Conservation (phyloP, 2,113 vertebrate genomes). For the Colistium nudipinnis region DNA sequence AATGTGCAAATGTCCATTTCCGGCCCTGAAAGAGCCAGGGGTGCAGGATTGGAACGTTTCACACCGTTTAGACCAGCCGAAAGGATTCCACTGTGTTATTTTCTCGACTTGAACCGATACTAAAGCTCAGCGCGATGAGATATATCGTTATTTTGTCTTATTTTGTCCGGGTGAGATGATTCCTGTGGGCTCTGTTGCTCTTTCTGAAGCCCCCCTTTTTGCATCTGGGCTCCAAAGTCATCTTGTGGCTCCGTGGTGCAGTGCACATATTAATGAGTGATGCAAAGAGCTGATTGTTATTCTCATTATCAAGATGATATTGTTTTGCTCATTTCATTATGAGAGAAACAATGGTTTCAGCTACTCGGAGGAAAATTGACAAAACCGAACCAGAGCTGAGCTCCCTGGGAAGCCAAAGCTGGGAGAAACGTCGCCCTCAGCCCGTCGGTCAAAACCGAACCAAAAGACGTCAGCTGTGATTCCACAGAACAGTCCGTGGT, state of each 20-base stretch:
- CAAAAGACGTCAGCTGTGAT: constrained; percentile 18
- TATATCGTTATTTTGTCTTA: neutral
- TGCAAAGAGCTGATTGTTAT: too few species aligned
- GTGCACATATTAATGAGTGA: too few species aligned
- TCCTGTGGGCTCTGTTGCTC: neutral
- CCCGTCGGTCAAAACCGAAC: constrained; percentile 15
- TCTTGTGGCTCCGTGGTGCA: too few species aligned
- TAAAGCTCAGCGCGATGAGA: neutral
- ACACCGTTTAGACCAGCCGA: constrained; percentile 1
- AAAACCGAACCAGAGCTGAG: neutral
- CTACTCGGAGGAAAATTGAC: neutral
- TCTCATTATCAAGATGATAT: too few species aligned
- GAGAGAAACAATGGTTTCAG: neutral
- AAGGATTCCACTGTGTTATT: neutral
- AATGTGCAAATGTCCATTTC: neutral
- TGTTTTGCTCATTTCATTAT: neutral
- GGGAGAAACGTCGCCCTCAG: neutral
- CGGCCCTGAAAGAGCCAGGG: neutral
- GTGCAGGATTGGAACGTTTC: neutral
- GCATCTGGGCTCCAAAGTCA: too few species aligned
- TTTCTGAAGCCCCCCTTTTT: too few species aligned
- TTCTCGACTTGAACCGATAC: constrained; percentile 4
- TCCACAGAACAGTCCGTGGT: constrained; percentile 21
- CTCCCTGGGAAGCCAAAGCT: neutral
- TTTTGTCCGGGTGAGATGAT: neutral